Evolutionary conservation across 2,888 invertebrate species (phyloP).

Genomic region (Calameuta pallipes): DNA sequence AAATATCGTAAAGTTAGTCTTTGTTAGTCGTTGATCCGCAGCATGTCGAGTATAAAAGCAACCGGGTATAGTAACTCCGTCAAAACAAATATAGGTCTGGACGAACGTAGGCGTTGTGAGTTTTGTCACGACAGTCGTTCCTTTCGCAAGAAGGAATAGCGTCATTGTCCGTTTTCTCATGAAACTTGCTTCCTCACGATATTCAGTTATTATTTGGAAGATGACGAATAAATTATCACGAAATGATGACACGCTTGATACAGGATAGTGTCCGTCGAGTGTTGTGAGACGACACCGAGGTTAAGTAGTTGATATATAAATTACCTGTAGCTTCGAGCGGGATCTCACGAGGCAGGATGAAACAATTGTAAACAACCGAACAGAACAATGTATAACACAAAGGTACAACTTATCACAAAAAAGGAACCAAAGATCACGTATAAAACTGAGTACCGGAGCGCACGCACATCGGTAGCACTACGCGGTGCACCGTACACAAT

Average conservation of each 20-base stretch:
- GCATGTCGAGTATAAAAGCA: not conserved
- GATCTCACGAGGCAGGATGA: slow-evolving; percentile 36
- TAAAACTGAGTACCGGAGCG: slow-evolving; percentile 38
- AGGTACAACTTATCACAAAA: slow-evolving; percentile 41
- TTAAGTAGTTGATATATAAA: slow-evolving; percentile 3
- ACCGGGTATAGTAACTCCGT: slow-evolving; percentile 15
- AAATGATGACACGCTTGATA: not conserved
- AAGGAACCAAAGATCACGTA: slow-evolving; percentile 45
- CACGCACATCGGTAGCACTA: slow-evolving; percentile 60
- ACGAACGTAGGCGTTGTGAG: slow-evolving; percentile 32
- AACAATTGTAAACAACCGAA: slow-evolving; percentile 29
- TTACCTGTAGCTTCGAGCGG: slow-evolving; percentile 22
- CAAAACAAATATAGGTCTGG: slow-evolving; percentile 39
- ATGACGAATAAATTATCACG: not conserved
- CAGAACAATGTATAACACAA: slow-evolving; percentile 44
- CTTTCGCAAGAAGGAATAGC: not conserved
- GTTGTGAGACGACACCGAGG: not conserved
- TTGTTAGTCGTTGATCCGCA: slow-evolving; percentile 6
- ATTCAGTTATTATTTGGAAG: not conserved
- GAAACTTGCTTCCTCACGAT: not conserved
- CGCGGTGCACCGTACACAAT: slow-evolving; percentile 57
- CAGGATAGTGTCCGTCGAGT: not conserved
- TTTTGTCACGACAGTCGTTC: slow-evolving; percentile 27
- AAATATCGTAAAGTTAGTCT: slow-evolving; percentile 11
- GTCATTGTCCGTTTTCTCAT: not conserved